phyloP scores from a whole-genome alignment of 2,888 invertebrate genomes.

The Oxyscelio sp. region DNA sequence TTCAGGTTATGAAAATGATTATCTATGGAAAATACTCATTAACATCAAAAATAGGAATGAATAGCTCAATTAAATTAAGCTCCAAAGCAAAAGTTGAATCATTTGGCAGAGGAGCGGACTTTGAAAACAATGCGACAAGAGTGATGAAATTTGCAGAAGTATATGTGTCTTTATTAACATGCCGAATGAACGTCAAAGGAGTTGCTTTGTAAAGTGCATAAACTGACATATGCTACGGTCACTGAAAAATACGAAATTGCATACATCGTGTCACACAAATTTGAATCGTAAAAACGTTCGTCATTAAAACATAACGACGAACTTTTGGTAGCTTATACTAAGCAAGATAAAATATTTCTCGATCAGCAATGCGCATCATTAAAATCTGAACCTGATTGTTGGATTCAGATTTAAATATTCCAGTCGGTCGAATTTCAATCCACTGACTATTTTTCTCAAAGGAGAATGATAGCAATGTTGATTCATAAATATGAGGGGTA shows the following conservation, averaged over 20 bases:
- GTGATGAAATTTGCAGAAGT: constrained; percentile 44
- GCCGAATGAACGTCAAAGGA: constrained; percentile 46
- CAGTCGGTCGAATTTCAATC: too few relatives aligned
- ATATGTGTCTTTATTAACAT: constrained; percentile 31
- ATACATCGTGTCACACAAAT: constrained; percentile 19
- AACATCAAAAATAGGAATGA: too few relatives aligned
- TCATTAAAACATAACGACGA: constrained; percentile 9
- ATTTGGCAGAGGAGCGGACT: constrained; percentile 12
- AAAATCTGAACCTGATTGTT: too few relatives aligned
- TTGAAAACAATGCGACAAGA: constrained; percentile 70
- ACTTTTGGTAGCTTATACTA: too few relatives aligned
- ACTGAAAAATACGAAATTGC: constrained; percentile 14
- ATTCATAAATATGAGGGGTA: too few relatives aligned
- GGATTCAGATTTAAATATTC: too few relatives aligned
- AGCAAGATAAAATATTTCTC: too few relatives aligned
- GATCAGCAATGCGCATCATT: too few relatives aligned
- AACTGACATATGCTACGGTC: constrained; percentile 37
- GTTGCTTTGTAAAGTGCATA: constrained; percentile 25
- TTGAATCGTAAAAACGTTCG: constrained; percentile 27
- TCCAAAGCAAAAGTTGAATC: constrained; percentile 1
- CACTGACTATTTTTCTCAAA: too few relatives aligned
- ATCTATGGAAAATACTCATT: too few relatives aligned
- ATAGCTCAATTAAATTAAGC: constrained; percentile 7
- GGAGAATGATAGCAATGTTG: too few relatives aligned
- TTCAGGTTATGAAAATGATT: too few relatives aligned